Conservation (phyloP, 2,113 vertebrate genomes). For the Bufo gargarizans region DNA sequence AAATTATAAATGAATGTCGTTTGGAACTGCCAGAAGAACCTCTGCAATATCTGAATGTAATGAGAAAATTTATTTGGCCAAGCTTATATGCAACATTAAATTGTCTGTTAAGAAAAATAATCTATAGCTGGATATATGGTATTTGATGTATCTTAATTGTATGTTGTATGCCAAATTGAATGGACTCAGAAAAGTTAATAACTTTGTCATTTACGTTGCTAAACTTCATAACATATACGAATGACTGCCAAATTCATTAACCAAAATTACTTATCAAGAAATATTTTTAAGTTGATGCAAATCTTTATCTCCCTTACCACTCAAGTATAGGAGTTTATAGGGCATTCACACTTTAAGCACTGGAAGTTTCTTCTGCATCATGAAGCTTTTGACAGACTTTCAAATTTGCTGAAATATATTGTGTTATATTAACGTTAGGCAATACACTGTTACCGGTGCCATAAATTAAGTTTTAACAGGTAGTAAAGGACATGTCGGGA, state of each 20-base stretch:
- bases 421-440: neutral
- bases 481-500: neutral
- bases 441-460: neutral
- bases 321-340: neutral
- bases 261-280: neutral
- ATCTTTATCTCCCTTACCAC: neutral
- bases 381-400: neutral
- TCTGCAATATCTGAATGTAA: neutral
- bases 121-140: neutral
- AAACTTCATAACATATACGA: neutral
- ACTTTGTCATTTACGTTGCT: neutral
- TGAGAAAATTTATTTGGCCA: neutral
- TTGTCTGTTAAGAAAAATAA: neutral
- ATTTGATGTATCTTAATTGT: neutral
- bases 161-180: neutral
- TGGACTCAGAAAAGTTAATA: slow-evolving; percentile 7
- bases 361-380: neutral
- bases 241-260: neutral
- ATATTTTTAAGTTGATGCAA: neutral
- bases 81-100: neutral
- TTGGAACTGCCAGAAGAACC: neutral
- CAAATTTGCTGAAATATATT: neutral
- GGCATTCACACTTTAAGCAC: neutral
- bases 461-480: neutral
- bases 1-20: neutral